Evolutionary conservation across 2,888 invertebrate genomes (phyloP), one percentile per base, ranked within the genome.

Genomic region (Pseudococcus longispinus): DNA sequence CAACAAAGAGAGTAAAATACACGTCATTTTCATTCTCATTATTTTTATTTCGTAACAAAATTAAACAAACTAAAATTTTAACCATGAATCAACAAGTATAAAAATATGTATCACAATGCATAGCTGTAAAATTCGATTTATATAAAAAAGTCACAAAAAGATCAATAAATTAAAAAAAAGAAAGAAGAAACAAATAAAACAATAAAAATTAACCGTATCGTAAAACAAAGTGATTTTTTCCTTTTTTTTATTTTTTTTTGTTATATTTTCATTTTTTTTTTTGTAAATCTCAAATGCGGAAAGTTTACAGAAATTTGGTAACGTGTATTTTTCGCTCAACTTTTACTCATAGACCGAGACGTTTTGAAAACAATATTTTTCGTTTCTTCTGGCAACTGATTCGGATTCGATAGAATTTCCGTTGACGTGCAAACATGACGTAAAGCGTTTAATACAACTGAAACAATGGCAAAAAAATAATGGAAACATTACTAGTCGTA

Each of bases 381-480:
- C 26, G 97, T 97, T 92, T 98, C 98, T 88, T 97, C 96, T 13
- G 97, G 96, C 90, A 98, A 92, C 87, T 94, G 94, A 90, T 95
- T 94, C 15, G 98, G 98, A 90, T 96, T 95, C 77, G 96, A 94
- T 89, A 98, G 92, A 90, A 98, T 97, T 90, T 97, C 97, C 83
- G 98, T 98, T 88, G 95, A 95, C 89, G 96, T 98, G 91, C 97
- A 96, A 89, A 98, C 92, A 90, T 95, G 95, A 89, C 96, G 94
- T 89, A 98, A 92, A 83, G 98, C 97, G 92, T 96, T 97, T 89
- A 97, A 93, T 89, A 97, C 97, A 90, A 96, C 98, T 98, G 92
- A 70, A 86, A 85, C 6, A 23, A 46, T 82, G 5, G 15, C 0
- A 29, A 37, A 37, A 29, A 77, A 86, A 13, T 85, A 65, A 32